Evolutionary conservation across 2,888 invertebrate species (phyloP).

Genomic region (Crepidodera aurea): DNA sequence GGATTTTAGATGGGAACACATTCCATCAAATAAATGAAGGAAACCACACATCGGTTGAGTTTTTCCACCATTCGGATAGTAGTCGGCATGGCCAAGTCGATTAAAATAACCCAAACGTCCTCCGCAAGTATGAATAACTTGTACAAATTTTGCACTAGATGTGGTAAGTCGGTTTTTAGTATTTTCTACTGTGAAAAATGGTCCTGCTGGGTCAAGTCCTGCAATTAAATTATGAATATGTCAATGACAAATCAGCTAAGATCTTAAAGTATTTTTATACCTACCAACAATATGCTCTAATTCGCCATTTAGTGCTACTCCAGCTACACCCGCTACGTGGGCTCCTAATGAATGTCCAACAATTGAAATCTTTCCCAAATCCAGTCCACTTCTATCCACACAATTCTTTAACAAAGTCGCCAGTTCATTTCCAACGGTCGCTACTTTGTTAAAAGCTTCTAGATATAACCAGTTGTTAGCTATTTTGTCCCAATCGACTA

Average conservation of each 20-base stretch:
- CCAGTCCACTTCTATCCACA: constrained; percentile 24
- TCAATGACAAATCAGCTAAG: too few relatives aligned
- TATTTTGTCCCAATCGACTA: constrained; percentile 52
- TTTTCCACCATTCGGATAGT: constrained; percentile 56
- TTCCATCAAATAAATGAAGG: neutral
- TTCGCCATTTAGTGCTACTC: constrained; percentile 34
- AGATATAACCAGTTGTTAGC: constrained; percentile 32
- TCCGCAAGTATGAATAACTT: constrained; percentile 55
- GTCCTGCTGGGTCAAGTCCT: constrained; percentile 57
- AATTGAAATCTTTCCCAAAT: constrained; percentile 27
- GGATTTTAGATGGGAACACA: constrained; percentile 16
- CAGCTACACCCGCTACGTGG: constrained; percentile 53
- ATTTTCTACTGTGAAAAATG: constrained; percentile 46
- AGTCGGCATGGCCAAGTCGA: constrained; percentile 56
- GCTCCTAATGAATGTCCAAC: constrained; percentile 51
- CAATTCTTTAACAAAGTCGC: constrained; percentile 41
- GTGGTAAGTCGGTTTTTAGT: constrained; percentile 51
- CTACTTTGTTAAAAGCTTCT: constrained; percentile 20
- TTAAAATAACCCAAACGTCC: constrained; percentile 37
- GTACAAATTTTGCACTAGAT: constrained; percentile 54
- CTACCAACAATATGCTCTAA: constrained; percentile 26
- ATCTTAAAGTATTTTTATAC: too few relatives aligned
- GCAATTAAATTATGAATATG: constrained; percentile 3
- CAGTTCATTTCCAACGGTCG: constrained; percentile 43
- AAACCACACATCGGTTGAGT: constrained; percentile 54